These are phyloP conservation scores for Theristus sp. DNA, from an alignment of 2,888 invertebrate genomes.

Conservation along the genomic window DNA sequence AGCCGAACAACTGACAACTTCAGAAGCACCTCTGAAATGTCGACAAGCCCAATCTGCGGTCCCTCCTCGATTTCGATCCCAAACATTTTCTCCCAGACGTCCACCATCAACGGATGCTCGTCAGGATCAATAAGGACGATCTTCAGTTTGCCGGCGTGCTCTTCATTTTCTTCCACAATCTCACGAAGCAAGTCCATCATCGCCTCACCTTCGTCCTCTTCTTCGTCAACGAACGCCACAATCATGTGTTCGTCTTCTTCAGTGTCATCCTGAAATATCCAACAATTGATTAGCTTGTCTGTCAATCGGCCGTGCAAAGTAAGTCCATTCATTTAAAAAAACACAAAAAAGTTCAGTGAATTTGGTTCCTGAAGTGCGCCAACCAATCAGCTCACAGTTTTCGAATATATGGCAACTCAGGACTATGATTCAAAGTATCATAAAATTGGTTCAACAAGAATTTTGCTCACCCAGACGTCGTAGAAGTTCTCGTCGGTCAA, in stretches of 20 bases:
- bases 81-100: slow-evolving; percentile 30
- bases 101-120: slow-evolving; percentile 30
- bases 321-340: no score
- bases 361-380: no score
- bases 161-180: slow-evolving; percentile 26
- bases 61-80: slow-evolving; percentile 29
- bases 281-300: no score
- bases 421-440: no score
- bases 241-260: slow-evolving; percentile 19
- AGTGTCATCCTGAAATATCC: background rate
- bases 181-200: slow-evolving; percentile 24
- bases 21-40: slow-evolving; percentile 23
- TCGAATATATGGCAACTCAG: no score
- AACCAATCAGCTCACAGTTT: no score
- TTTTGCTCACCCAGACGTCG: slow-evolving; percentile 24
- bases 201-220: slow-evolving; percentile 25
- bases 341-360: no score
- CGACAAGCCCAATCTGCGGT: slow-evolving; percentile 27
- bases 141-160: slow-evolving; percentile 27
- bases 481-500: slow-evolving; percentile 26
- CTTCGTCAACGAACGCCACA: slow-evolving; percentile 27
- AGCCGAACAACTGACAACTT: no score
- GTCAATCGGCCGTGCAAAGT: no score
- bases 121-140: slow-evolving; percentile 28
- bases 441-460: no score